Evolutionary conservation across 2,113 vertebrate species (phyloP).

Genomic region (Morone saxatilis): DNA sequence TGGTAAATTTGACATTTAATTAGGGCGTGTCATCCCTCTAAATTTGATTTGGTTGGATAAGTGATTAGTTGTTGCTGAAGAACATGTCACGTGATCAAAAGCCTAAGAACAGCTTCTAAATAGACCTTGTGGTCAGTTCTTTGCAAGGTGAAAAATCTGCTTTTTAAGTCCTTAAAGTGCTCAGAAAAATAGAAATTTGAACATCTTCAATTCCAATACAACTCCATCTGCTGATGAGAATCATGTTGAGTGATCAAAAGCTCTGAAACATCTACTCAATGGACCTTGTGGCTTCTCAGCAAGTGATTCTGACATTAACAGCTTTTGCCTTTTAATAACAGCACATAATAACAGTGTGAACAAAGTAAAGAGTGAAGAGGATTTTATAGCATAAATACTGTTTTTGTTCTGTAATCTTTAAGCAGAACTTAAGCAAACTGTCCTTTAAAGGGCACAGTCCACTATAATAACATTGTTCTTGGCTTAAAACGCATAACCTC

Average conservation of each 20-base stretch:
- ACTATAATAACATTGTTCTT: background rate
- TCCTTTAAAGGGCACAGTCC: background rate
- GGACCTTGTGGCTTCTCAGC: background rate
- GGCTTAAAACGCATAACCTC: slow-evolving; percentile 9
- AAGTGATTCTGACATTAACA: background rate
- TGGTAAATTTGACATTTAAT: slow-evolving; percentile 30
- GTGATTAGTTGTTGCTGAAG: slow-evolving; percentile 4
- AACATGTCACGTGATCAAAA: background rate
- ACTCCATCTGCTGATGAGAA: background rate
- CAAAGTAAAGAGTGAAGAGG: background rate
- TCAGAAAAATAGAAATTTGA: background rate
- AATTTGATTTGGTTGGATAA: background rate
- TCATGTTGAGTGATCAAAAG: background rate
- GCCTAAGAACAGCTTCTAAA: background rate
- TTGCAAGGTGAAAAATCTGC: background rate
- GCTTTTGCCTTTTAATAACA: background rate
- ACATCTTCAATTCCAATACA: background rate
- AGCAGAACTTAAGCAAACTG: background rate
- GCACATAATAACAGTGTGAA: background rate
- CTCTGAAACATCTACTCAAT: background rate
- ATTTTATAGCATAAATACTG: background rate
- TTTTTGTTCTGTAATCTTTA: background rate
- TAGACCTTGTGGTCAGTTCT: background rate
- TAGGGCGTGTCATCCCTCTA: background rate
- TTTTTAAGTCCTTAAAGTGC: background rate